A percentile compares a stretch with the other conserved stretches of the same genome.
Conservation (phyloP, 2,113 vertebrate genomes). For the Peucedramus taeniatus region DNA sequence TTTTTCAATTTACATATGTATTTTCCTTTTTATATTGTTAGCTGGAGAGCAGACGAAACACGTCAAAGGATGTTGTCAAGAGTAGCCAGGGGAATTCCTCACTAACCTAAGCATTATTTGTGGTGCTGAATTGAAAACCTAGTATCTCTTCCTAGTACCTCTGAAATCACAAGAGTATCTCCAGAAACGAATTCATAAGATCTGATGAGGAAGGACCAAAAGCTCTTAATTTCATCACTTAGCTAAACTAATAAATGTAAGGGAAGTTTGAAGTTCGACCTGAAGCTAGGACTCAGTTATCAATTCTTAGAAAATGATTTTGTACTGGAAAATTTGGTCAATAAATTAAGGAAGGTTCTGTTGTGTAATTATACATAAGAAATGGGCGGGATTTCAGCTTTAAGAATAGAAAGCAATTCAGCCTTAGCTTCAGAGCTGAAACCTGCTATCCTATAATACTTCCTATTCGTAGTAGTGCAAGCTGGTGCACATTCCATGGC, state of each 20-base stretch:
- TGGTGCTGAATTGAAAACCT: not conserved
- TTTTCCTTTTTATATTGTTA: not conserved
- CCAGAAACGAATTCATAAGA: not conserved
- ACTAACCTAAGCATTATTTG: not conserved
- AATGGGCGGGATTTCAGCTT: not conserved
- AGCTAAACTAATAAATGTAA: not conserved
- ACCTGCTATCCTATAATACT: not conserved
- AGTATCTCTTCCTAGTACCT: not conserved
- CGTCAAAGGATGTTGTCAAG: not conserved
- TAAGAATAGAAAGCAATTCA: not conserved
- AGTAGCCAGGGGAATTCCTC: not conserved
- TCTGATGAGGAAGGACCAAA: not conserved
- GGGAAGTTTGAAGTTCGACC: not conserved
- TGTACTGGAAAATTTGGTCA: not conserved
- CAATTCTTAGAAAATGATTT: not conserved
- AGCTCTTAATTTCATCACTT: not conserved
- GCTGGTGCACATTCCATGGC: not conserved
- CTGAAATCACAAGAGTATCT: not conserved
- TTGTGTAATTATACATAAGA: not conserved
- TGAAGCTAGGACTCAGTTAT: not conserved
- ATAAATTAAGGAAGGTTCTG: not conserved
- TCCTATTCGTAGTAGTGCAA: not conserved
- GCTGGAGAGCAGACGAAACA: not conserved
- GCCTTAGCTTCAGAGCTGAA: not conserved
- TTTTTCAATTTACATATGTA: not conserved